Base-by-base conservation (phyloP, 2,797 vertebrate species). In the Amphiprion clarkii region DNA sequence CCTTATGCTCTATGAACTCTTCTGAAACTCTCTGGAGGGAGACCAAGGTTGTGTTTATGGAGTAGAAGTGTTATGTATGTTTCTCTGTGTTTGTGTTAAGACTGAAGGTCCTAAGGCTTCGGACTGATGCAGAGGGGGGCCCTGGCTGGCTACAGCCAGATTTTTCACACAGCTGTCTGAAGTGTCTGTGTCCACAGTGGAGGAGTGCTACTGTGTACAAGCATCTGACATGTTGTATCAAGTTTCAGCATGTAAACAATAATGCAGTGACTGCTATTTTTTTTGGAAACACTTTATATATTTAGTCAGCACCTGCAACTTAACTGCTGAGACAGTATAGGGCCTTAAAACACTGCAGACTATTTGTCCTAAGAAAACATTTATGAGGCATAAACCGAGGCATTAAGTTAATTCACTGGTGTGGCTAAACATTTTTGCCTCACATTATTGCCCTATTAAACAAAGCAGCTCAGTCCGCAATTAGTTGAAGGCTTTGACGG, bases 21-120 rank as follows among this genome's bases (percentile, higher is more conserved):
- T 82, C 62, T 64, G 61, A 79, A 33, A 12, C 54, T 54, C 74
- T 75, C 69, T 39, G 67, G 67, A 76, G 71, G 36, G 36, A 53
- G 42, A 21, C 61, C 27, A 23, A 13, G 48, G 31, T 62, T 66
- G 63, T 88, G 87, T 86, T 88, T 84, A 16, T 75, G 63, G n/a
- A 77, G 53, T 44, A n/a, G 59, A 61, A 65, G 67, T 54, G 77
- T 67, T 81, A 17, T 75, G 19, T 75, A 63, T 76, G 76, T 78
- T 78, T 71, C 53, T 48, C 64, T 60, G 42, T 74, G 78, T 88
- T 81, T 87, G 74, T 87, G 73, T 87, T 80, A 66, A 82, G 82
- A 65, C 57, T 67, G 67, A 48, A 68, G 27, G 63, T 69, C 69
- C 76, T 42, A 6, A 46, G 55, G 54, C 49, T 79, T 72, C 19